Evolutionary conservation across 2,113 vertebrate genomes (phyloP).

Genomic region (Xenopus borealis): DNA sequence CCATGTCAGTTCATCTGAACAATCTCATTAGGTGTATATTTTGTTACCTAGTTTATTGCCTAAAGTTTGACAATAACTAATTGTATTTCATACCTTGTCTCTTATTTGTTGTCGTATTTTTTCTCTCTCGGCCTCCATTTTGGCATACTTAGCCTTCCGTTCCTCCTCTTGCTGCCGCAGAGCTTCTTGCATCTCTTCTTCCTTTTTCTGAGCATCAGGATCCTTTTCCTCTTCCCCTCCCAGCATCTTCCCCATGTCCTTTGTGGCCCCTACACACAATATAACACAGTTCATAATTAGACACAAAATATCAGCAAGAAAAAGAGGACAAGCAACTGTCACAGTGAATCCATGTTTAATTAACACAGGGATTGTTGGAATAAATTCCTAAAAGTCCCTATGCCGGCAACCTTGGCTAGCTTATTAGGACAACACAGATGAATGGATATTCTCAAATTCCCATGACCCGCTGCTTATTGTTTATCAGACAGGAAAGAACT

Average conservation of each 20-base stretch:
- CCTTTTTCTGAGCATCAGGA: conserved; percentile 92
- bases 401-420: not conserved
- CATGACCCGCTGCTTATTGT: not conserved
- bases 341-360: not conserved
- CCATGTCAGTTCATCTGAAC: no score
- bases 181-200: conserved; percentile 93
- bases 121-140: conserved; percentile 95
- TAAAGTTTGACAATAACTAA: not conserved
- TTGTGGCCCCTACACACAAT: conserved; percentile 83
- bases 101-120: conserved; percentile 96
- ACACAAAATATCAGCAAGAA: not conserved
- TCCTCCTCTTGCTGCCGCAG: conserved; percentile 95
- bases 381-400: not conserved
- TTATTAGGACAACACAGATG: no score
- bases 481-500: not conserved
- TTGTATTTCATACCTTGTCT: conserved; percentile 81
- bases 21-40: no score
- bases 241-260: conserved; percentile 99
- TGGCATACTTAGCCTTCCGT: conserved; percentile 89
- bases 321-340: not conserved
- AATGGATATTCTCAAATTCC: not conserved
- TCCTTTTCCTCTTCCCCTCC: conserved; percentile 97
- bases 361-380: not conserved
- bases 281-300: not conserved
- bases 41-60: no score